A percentile compares a stretch with the other conserved stretches of the same genome.
phyloP scores from a whole-genome alignment of 2,888 invertebrate species.

The Rotaria socialis region DNA sequence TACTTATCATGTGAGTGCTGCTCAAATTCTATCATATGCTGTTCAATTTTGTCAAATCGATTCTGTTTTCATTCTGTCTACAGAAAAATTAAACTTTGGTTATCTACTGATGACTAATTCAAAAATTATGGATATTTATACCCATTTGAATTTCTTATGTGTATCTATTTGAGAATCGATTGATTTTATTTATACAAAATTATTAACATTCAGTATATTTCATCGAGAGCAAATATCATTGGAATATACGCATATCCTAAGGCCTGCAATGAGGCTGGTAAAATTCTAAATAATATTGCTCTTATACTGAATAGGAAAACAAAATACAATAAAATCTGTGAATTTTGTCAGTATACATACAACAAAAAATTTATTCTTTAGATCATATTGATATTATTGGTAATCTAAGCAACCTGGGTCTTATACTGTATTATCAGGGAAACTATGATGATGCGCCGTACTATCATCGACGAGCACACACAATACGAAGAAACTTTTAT shows the following conservation, averaged over 20 bases:
- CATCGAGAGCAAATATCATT: not conserved
- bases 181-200: not conserved
- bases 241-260: not conserved
- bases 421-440: not conserved
- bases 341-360: not conserved
- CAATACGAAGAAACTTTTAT: not conserved
- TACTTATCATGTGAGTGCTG: not conserved
- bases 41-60: not conserved
- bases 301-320: not conserved
- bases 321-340: not conserved
- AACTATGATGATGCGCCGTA: not conserved
- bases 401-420: not conserved
- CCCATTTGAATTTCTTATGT: not conserved
- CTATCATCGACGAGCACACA: not conserved
- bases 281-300: not conserved
- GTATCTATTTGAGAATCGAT: not conserved
- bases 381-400: not conserved
- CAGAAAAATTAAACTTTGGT: not conserved
- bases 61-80: not conserved
- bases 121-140: not conserved
- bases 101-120: not conserved
- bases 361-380: not conserved
- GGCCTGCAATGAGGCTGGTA: not conserved
- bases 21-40: not conserved
- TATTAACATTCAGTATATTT: not conserved